Conservation (phyloP, 1,140 invertebrate genomes). For the Brachionus koreanus region DNA sequence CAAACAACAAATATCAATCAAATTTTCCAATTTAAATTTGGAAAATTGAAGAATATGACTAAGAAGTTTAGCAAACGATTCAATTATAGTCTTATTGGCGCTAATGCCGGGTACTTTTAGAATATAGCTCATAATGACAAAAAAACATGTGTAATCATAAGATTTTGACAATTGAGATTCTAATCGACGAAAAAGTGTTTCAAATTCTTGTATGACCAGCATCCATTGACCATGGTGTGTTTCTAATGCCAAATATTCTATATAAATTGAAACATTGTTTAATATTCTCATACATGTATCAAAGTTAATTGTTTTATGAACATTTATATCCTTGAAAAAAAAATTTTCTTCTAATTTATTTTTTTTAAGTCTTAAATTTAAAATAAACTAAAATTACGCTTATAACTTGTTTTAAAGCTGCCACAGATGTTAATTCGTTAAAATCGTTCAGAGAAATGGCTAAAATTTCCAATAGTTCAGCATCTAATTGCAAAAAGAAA, state of each 20-base stretch:
- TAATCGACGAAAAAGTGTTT: constrained; percentile 75
- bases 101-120: constrained; percentile 73
- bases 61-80: constrained; percentile 91
- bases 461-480: constrained; percentile 31
- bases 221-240: constrained; percentile 68
- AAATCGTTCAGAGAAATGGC: constrained; percentile 31
- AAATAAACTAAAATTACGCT: neutral
- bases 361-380: neutral
- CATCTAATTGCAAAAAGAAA: constrained; percentile 4
- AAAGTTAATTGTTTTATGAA: constrained; percentile 75
- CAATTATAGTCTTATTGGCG: constrained; percentile 67
- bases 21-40: constrained; percentile 73
- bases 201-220: constrained; percentile 74
- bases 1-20: constrained; percentile 81
- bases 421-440: constrained; percentile 15
- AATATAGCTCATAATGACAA: constrained; percentile 78
- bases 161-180: constrained; percentile 68
- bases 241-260: constrained; percentile 84
- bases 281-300: constrained; percentile 67
- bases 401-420: constrained; percentile 29
- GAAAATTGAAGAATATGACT: constrained; percentile 83
- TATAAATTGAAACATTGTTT: constrained; percentile 83
- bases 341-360: neutral
- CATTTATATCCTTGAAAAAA: constrained; percentile 70
- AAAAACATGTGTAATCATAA: constrained; percentile 70